Evolutionary conservation across 2,888 invertebrate genomes (phyloP).

Genomic region (Hecatera dysodea): DNA sequence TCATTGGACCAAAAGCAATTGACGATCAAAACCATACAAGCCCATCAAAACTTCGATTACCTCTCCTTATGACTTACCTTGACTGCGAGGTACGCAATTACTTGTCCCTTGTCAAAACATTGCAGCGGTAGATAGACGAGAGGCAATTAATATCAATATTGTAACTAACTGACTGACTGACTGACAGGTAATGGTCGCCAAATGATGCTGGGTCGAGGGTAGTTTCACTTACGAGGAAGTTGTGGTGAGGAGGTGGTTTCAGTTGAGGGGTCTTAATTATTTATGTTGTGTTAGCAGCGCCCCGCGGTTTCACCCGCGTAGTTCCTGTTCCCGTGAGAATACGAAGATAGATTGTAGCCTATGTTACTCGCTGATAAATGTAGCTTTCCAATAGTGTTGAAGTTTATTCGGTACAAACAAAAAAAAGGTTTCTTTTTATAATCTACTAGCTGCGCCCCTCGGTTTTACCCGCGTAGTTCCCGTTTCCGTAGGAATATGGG

Average conservation of each 20-base stretch:
- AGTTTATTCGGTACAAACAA: too few species aligned
- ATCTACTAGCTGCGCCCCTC: too few species aligned
- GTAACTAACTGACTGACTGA: slow-evolving; percentile 14
- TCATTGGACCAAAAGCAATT: slow-evolving; percentile 1
- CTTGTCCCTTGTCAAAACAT: slow-evolving; percentile 32
- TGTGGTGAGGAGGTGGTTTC: background rate
- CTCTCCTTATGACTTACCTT: slow-evolving; percentile 2
- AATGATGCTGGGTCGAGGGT: background rate
- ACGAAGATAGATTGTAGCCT: too few species aligned
- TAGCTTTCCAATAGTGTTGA: too few species aligned
- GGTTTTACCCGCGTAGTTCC: too few species aligned
- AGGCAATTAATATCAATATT: slow-evolving; percentile 46
- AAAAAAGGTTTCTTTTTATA: too few species aligned
- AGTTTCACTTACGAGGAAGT: background rate
- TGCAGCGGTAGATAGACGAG: background rate
- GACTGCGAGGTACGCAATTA: slow-evolving; percentile 32
- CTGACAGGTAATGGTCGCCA: slow-evolving; percentile 16
- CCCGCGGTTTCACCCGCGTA: too few species aligned
- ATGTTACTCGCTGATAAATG: too few species aligned
- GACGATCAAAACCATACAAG: background rate
- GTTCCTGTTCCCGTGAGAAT: too few species aligned
- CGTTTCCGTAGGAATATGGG: too few species aligned
- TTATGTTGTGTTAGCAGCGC: too few species aligned
- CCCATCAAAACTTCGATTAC: slow-evolving; percentile 6
- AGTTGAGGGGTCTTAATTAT: background rate